Evolutionary conservation across 1,140 invertebrate genomes (phyloP).

Genomic region (Rhyacophila brunnea): DNA sequence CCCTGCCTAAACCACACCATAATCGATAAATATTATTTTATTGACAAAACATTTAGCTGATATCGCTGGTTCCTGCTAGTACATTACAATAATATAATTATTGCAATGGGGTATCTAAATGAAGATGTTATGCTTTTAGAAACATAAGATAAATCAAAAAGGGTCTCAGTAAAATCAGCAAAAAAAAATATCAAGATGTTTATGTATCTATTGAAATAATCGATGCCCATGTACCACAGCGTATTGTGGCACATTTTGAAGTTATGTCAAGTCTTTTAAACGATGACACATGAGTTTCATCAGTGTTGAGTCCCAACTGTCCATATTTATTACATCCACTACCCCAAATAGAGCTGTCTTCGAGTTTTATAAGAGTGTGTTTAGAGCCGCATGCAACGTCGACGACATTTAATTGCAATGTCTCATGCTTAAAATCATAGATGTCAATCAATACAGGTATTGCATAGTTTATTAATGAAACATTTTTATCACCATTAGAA

Average conservation of each 20-base stretch:
- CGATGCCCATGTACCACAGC: slow-evolving; percentile 16
- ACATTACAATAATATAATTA: no score
- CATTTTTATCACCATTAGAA: not conserved
- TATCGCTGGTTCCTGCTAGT: no score
- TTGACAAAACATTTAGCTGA: no score
- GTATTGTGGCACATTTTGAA: slow-evolving; percentile 1
- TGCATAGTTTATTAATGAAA: slow-evolving; percentile 40
- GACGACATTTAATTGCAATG: slow-evolving; percentile 49
- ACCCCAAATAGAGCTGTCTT: slow-evolving; percentile 64
- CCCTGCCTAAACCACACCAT: no score
- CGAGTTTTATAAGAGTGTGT: slow-evolving; percentile 63
- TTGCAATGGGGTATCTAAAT: no score
- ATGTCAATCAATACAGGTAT: slow-evolving; percentile 58
- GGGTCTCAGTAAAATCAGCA: no score
- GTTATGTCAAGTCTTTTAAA: slow-evolving; percentile 13
- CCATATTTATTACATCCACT: slow-evolving; percentile 74
- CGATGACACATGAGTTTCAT: slow-evolving; percentile 1
- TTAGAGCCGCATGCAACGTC: slow-evolving; percentile 66
- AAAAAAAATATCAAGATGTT: no score
- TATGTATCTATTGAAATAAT: not conserved
- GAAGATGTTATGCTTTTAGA: no score
- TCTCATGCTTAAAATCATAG: slow-evolving; percentile 48
- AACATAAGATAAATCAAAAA: no score
- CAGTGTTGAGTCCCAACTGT: slow-evolving; percentile 59
- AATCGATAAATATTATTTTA: no score